Evolutionary conservation across 1,140 invertebrate genomes (phyloP).

Genomic region (Hirudo medicinalis): DNA sequence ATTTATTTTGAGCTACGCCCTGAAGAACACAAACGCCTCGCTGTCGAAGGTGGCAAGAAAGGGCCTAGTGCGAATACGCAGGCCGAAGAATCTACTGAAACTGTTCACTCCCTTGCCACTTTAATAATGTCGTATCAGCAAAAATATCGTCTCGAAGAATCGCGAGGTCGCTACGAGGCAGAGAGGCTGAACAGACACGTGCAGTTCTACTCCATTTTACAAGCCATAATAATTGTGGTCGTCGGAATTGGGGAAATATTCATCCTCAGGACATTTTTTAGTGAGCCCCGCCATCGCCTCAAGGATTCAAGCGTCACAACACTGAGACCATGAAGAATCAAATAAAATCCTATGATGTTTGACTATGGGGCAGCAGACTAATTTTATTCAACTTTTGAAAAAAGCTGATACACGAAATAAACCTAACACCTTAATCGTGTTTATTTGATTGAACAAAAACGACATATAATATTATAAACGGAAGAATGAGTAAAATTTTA

Average conservation of each 20-base stretch:
- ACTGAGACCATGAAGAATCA: no score
- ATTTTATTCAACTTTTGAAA: no score
- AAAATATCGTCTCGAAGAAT: conserved; percentile 81
- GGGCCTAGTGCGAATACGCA: conserved; percentile 29
- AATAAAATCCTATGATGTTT: no score
- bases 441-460: conserved; percentile 4
- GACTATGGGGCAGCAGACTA: no score
- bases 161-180: conserved; percentile 79
- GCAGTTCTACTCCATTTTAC: conserved; percentile 74
- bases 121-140: conserved; percentile 67
- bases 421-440: no score
- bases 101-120: conserved; percentile 72
- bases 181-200: conserved; percentile 87
- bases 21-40: conserved; percentile 65
- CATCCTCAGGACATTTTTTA: conserved; percentile 81
- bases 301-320: not conserved
- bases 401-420: no score
- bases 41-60: conserved; percentile 42
- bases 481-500: not conserved
- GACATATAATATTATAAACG: not conserved
- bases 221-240: conserved; percentile 67
- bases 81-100: conserved; percentile 76
- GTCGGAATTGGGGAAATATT: conserved; percentile 79
- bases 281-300: conserved; percentile 44
- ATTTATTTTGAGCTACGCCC: conserved; percentile 96